Percentiles rank a stretch among this genome's conserved stretches.
phyloP scores from a whole-genome alignment of 1,140 invertebrate genomes.

The Drosophila teissieri region DNA sequence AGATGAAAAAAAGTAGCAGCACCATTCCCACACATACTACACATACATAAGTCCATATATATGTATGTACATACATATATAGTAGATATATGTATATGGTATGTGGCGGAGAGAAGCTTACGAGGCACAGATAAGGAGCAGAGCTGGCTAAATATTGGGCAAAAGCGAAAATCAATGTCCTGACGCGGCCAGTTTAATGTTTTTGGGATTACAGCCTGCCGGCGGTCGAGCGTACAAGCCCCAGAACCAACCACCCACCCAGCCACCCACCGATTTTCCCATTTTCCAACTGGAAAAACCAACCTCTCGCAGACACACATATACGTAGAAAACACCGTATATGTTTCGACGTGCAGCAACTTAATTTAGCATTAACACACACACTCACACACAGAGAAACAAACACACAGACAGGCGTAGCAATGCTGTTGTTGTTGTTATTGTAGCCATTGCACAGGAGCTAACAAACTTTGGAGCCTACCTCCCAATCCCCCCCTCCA shows the following conservation, averaged over 20 bases:
- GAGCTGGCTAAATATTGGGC: slow-evolving; percentile 28
- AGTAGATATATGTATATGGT: slow-evolving; percentile 3
- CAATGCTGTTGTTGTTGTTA: slow-evolving; percentile 4
- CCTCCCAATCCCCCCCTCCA: not conserved
- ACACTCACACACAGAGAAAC: slow-evolving; percentile 13
- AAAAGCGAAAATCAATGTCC: slow-evolving; percentile 58
- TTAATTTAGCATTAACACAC: slow-evolving; percentile 59
- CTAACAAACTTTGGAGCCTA: slow-evolving; percentile 7
- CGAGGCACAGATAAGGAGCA: slow-evolving; percentile 26
- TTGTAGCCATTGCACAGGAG: slow-evolving; percentile 25
- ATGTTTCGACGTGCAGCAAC: slow-evolving; percentile 48
- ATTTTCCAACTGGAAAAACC: slow-evolving; percentile 18
- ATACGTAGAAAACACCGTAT: not conserved
- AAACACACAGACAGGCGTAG: not conserved
- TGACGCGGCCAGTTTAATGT: slow-evolving; percentile 53
- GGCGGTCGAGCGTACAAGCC: slow-evolving; percentile 3
- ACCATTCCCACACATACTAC: not conserved
- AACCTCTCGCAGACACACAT: not conserved
- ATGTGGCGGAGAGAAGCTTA: slow-evolving; percentile 5
- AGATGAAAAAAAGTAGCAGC: slow-evolving; percentile 11
- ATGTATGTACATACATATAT: not conserved
- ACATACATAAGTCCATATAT: not conserved
- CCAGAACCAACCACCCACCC: too few species aligned
- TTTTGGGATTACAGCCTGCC: slow-evolving; percentile 47
- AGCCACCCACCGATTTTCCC: slow-evolving; percentile 2